Evolutionary conservation across 2,113 vertebrate species (phyloP), one percentile per base, ranked within the genome.

Genomic region (Bombycilla garrulus): DNA sequence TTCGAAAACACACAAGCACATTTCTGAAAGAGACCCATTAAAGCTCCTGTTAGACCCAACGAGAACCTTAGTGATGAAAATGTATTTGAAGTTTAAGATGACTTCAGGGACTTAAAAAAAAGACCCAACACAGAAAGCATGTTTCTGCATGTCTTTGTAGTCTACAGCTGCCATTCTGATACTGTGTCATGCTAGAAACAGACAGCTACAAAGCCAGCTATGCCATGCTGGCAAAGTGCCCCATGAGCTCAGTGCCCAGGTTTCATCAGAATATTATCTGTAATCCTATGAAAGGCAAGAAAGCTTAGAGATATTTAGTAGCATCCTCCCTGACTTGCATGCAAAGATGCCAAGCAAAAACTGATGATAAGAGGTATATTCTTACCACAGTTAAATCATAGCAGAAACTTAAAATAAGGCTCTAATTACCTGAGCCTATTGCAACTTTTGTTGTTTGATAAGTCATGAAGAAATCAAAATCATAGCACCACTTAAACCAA

Each of bases 1-100:
- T 57, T 74, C 26, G 91, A 80, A 89, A 92, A 79, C 1, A 22
- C 29, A 64, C 31, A 78, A 93, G n/a, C 48, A 65, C 18, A 42
- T 89, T 96, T 88, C 64, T 96, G 86, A 73, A 58, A 95, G 73
- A 96, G 33, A 93, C 44, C 84, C 79, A 93, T 86, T 88, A 94
- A 93, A 73, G 76, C 83, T 95, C 81, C 86, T 96, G 73, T 92
- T 97, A 95, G 69, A 94, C n/a, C 73, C 91, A 94, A 89, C n/a
- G 33, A 96, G 70, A 90, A 58, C 81, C 93, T 94, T 94, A 93
- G 83, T 82, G 90, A 97, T 95, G 82, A 97, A 98, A 96, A 85
- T 7, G 33, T 77, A 93, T 94, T 95, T 95, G 72, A 97, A 95
- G 84, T 94, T 88, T 88, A 97, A 94, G 53, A 74, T 95, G 92